Conservation (phyloP, 1,140 invertebrate species). For the Rhysida immarginata region DNA sequence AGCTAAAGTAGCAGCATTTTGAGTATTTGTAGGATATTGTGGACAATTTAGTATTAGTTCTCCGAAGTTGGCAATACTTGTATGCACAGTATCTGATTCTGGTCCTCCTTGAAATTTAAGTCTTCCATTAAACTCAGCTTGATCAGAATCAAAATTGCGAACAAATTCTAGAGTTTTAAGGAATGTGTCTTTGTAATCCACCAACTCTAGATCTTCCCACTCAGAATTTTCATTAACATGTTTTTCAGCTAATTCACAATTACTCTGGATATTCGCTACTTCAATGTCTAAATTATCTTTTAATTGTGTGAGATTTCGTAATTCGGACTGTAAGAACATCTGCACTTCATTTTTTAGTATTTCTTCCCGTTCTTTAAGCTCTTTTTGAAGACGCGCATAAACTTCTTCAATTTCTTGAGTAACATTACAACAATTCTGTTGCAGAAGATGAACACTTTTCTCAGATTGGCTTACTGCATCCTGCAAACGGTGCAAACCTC, state of each 20-base stretch:
- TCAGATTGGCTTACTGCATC: constrained; percentile 67
- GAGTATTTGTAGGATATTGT: constrained; percentile 31
- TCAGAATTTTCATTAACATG: constrained; percentile 60
- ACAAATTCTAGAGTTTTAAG: constrained; percentile 78
- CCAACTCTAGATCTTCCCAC: constrained; percentile 52
- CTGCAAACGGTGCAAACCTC: constrained; percentile 68
- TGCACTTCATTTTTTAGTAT: constrained; percentile 75
- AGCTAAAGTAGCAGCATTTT: constrained; percentile 18
- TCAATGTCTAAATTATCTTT: constrained; percentile 86
- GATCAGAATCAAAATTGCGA: constrained; percentile 82
- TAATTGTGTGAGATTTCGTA: constrained; percentile 62
- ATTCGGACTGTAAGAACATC: constrained; percentile 64
- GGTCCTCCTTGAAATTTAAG: constrained; percentile 71
- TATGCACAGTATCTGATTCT: constrained; percentile 73
- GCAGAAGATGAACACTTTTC: constrained; percentile 65
- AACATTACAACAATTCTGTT: constrained; percentile 67
- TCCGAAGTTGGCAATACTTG: constrained; percentile 68
- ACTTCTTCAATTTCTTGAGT: constrained; percentile 86
- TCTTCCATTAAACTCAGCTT: constrained; percentile 60
- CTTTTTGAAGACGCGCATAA: constrained; percentile 71
- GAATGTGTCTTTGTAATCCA: constrained; percentile 89
- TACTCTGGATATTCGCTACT: constrained; percentile 79
- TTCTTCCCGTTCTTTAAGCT: constrained; percentile 79
- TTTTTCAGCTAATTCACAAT: constrained; percentile 92
- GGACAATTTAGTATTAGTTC: constrained; percentile 61